Evolutionary conservation across 1,140 invertebrate genomes (phyloP).

Genomic region (Lethocerus indicus): DNA sequence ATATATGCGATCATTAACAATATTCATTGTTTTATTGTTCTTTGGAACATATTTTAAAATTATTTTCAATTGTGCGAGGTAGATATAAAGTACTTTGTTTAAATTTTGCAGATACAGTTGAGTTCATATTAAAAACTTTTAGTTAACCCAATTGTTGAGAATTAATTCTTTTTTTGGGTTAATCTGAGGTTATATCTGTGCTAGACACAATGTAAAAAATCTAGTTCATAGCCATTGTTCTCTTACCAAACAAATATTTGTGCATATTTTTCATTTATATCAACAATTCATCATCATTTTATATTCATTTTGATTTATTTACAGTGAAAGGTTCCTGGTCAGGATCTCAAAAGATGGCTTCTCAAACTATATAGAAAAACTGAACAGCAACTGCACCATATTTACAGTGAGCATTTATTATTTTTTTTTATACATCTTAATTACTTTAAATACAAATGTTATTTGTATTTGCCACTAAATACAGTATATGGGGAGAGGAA

Average conservation of each 20-base stretch:
- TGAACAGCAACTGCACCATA: conserved; percentile 74
- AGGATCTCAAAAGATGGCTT: conserved; percentile 77
- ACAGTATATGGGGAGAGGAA: not conserved
- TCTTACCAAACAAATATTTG: no score
- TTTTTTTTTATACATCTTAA: not conserved
- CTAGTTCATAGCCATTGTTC: not conserved
- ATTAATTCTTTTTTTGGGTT: no score
- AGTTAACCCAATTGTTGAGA: no score
- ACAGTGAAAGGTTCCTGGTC: conserved; percentile 73
- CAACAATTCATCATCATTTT: not conserved
- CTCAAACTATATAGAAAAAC: conserved; percentile 71
- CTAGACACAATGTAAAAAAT: no score
- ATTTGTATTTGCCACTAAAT: not conserved
- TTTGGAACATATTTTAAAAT: no score
- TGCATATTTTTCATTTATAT: not conserved
- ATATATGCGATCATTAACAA: no score
- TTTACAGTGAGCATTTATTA: conserved; percentile 50
- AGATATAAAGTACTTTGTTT: no score
- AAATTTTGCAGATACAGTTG: no score
- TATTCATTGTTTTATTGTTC: no score
- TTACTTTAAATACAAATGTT: not conserved
- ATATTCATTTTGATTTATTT: conserved; percentile 19
- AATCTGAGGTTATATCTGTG: no score
- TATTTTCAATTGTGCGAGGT: no score
- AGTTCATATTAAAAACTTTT: no score